These are phyloP conservation scores for Crocodylus rhombifer DNA, from an alignment of 2,797 vertebrate species.

Conservation along the genomic window DNA sequence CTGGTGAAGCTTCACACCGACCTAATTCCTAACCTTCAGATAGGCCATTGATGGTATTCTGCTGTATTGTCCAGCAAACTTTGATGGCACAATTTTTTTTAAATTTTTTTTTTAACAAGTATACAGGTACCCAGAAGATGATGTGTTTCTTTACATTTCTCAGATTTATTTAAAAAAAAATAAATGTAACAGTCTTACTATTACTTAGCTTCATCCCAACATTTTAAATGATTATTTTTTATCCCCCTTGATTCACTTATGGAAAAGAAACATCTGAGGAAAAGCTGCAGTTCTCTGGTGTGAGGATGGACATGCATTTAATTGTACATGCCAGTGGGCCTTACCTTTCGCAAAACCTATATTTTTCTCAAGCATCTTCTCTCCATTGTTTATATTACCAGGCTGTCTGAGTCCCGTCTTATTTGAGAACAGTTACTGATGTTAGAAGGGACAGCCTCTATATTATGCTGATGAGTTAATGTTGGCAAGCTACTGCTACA, in stretches of 20 bases:
- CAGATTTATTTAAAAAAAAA: neutral
- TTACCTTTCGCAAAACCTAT: neutral
- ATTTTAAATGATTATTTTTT: neutral
- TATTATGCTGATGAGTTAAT: neutral
- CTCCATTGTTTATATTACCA: neutral
- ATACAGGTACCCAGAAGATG: neutral
- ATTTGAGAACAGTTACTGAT: accelerated
- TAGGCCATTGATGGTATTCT: neutral
- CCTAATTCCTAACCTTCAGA: neutral
- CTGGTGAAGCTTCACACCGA: too few species aligned
- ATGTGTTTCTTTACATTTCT: neutral
- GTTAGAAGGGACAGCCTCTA: neutral
- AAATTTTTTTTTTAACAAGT: neutral
- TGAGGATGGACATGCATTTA: neutral
- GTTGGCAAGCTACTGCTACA: neutral
- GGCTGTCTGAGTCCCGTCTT: neutral
- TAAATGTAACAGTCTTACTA: accelerated
- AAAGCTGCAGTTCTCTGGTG: neutral
- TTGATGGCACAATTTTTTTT: neutral
- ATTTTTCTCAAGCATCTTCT: neutral
- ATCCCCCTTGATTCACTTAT: neutral
- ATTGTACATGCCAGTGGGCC: neutral
- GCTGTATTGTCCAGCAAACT: neutral
- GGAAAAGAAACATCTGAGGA: neutral
- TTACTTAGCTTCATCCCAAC: neutral